Evolutionary conservation across 2,113 vertebrate genomes (phyloP).

Genomic region (Charina bottae): DNA sequence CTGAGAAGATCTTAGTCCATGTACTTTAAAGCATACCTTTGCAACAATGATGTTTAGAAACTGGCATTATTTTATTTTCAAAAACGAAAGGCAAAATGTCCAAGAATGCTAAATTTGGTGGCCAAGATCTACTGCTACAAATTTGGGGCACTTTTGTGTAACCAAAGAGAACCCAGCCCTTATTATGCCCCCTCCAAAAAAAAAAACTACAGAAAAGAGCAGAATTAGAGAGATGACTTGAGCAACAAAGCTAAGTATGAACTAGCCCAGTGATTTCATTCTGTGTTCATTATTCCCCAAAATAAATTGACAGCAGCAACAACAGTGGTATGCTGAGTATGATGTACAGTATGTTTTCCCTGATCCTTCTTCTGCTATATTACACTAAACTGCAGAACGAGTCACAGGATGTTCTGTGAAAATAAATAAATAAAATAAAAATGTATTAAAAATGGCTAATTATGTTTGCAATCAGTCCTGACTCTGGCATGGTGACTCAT

Average conservation of each 20-base stretch:
- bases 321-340: constrained; percentile 30
- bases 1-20: not conserved
- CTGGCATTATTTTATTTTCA: not conserved
- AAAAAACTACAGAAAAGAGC: too few relatives aligned
- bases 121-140: not conserved
- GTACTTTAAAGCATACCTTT: not conserved
- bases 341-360: constrained; percentile 29
- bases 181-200: not conserved
- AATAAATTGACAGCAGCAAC: constrained; percentile 31
- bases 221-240: not conserved
- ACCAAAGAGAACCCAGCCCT: not conserved
- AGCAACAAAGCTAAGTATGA: not conserved
- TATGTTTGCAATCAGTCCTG: constrained; percentile 52
- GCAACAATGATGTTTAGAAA: not conserved
- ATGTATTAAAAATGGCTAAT: constrained; percentile 50
- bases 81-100: not conserved
- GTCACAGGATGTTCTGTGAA: constrained; percentile 26
- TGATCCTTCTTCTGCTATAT: not conserved
- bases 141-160: not conserved
- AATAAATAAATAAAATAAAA: constrained; percentile 33
- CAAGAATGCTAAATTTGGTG: not conserved
- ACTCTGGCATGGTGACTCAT: constrained; percentile 51
- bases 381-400: constrained; percentile 15
- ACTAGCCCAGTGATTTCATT: constrained; percentile 3
- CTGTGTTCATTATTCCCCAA: constrained; percentile 5